These are phyloP conservation scores for Stomatorhinus walkeri DNA, from an alignment of 2,797 vertebrate genomes.

Conservation along the genomic window DNA sequence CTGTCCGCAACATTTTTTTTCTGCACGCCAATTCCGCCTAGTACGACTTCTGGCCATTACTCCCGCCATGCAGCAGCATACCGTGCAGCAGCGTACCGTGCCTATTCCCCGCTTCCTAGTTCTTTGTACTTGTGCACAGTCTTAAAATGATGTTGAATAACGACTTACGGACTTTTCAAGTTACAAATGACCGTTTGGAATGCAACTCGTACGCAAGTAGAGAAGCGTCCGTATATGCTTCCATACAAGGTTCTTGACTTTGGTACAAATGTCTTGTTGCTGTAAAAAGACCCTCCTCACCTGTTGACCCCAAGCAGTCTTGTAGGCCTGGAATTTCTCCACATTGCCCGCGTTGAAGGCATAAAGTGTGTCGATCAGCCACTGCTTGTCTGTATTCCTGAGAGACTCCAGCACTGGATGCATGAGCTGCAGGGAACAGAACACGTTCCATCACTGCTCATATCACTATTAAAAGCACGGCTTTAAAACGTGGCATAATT, in stretches of 20 bases:
- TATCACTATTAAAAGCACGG: neutral
- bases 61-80: neutral
- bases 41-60: neutral
- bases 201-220: neutral
- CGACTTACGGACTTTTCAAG: neutral
- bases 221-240: neutral
- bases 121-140: neutral
- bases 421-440: constrained; percentile 73
- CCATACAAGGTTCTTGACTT: neutral
- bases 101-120: neutral
- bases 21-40: neutral
- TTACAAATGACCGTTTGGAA: neutral
- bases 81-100: neutral
- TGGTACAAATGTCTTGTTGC: neutral
- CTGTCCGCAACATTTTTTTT: neutral
- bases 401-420: constrained; percentile 91
- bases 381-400: constrained; percentile 86
- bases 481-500: neutral
- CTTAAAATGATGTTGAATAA: neutral
- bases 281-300: constrained; percentile 46
- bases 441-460: neutral
- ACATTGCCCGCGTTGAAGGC: constrained; percentile 95
- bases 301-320: constrained; percentile 91
- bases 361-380: constrained; percentile 91
- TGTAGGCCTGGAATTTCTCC: constrained; percentile 86